These are phyloP conservation scores for Dendrophyllia cribrosa DNA, from an alignment of 64 coral and sea anemone species.

Conservation along the genomic window DNA sequence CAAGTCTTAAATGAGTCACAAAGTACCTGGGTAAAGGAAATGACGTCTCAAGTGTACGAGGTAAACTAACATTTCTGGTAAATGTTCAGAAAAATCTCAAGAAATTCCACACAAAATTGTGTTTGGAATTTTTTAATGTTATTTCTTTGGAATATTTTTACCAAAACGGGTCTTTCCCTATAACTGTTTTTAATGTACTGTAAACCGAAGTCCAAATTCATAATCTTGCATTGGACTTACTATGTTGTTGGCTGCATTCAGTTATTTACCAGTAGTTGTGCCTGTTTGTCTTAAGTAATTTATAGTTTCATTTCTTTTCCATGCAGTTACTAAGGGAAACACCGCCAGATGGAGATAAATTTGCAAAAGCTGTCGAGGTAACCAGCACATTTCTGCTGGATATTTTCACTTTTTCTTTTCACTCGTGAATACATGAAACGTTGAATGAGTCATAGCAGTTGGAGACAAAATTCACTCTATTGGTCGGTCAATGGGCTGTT, in stretches of 20 bases:
- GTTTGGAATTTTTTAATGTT: no score
- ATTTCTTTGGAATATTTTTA: not conserved
- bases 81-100: not conserved
- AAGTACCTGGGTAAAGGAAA: conserved; percentile 86
- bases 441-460: no score
- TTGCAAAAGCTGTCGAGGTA: conserved; percentile 87
- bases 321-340: conserved; percentile 86
- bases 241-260: no score
- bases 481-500: no score
- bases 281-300: not conserved
- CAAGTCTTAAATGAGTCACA: conserved; percentile 88
- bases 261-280: not conserved
- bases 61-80: conserved; percentile 16
- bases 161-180: no score
- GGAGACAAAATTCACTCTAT: no score
- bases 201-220: no score
- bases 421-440: no score
- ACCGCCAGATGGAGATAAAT: conserved; percentile 97
- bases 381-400: not conserved
- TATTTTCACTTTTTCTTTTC: no score
- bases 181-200: no score
- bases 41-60: conserved; percentile 83
- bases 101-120: no score
- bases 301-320: not conserved
- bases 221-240: no score